phyloP scores from a whole-genome alignment of 2,797 vertebrate species.

The Arnoldichthys spilopterus region DNA sequence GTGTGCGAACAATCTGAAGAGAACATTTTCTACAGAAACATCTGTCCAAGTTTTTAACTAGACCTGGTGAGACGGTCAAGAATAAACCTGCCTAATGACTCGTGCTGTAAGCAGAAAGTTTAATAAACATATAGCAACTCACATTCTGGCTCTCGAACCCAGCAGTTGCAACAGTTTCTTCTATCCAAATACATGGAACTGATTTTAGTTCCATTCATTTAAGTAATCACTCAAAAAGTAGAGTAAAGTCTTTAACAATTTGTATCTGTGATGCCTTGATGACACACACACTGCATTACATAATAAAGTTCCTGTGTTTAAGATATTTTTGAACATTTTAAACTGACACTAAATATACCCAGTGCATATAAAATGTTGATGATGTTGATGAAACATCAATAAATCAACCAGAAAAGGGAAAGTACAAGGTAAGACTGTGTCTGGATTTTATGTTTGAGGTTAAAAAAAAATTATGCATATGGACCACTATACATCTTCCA shows the following conservation, averaged over 20 bases:
- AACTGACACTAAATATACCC: too few relatives aligned
- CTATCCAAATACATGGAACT: not conserved
- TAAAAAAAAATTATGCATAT: too few relatives aligned
- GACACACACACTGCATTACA: not conserved
- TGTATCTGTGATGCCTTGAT: not conserved
- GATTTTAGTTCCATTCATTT: not conserved
- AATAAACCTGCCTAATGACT: constrained; percentile 12
- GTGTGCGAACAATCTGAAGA: constrained; percentile 1
- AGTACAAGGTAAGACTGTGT: too few relatives aligned
- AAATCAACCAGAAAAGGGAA: too few relatives aligned
- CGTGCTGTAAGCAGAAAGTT: not conserved
- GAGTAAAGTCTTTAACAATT: not conserved
- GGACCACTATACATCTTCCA: not conserved
- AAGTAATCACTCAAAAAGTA: not conserved
- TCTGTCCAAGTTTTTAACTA: constrained; percentile 19
- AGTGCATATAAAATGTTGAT: too few relatives aligned
- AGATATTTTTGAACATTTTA: too few relatives aligned
- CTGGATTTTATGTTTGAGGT: too few relatives aligned
- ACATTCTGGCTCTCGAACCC: not conserved
- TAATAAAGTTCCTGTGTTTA: too few relatives aligned
- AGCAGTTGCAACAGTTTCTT: not conserved
- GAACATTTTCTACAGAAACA: constrained; percentile 35
- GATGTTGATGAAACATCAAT: too few relatives aligned
- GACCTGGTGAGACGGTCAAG: constrained; percentile 12
- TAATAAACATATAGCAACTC: not conserved